These are phyloP conservation scores for Odontamblyopus rebecca DNA, from an alignment of 2,797 vertebrate species.

Conservation along the genomic window DNA sequence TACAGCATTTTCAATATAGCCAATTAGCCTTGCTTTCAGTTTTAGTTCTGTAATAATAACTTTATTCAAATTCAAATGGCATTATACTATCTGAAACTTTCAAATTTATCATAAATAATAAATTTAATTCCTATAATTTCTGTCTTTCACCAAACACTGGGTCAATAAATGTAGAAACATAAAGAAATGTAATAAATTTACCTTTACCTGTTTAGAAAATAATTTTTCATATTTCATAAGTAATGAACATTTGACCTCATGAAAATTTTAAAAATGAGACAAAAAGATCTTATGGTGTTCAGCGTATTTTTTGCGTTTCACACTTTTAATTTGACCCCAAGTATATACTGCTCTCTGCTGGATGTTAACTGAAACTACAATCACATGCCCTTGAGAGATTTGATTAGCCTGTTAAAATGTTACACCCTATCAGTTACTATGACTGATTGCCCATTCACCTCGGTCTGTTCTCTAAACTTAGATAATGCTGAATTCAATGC, in stretches of 20 bases:
- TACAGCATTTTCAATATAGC: no score
- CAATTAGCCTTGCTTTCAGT: no score
- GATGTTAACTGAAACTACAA: not conserved
- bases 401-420: conserved; percentile 1
- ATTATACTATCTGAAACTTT: no score
- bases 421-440: not conserved
- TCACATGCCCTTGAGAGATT: not conserved
- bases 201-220: not conserved
- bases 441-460: not conserved
- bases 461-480: not conserved
- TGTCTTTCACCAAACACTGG: not conserved
- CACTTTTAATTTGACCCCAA: conserved; percentile 13
- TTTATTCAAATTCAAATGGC: no score
- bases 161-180: not conserved
- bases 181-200: not conserved
- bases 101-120: no score
- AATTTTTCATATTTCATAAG: no score
- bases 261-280: no score
- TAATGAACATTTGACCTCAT: no score
- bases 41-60: no score
- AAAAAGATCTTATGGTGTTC: not conserved
- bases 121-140: not conserved
- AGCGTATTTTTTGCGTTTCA: not conserved
- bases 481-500: conserved; percentile 1
- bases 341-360: conserved; percentile 68